Conservation (phyloP, 2,113 vertebrate genomes). For the Rana temporaria region DNA sequence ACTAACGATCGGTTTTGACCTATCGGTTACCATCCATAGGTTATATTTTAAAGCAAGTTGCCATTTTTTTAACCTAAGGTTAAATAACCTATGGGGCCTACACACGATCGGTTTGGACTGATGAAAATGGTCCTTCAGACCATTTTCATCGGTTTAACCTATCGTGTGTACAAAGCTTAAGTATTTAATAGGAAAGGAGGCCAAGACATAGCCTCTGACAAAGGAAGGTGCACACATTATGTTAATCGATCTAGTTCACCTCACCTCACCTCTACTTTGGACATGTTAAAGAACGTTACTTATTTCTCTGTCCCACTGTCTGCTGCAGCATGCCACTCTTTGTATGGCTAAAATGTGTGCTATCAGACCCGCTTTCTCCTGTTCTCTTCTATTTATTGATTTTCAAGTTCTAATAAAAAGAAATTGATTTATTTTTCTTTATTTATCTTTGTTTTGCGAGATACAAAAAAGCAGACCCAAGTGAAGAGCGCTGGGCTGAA, state of each 20-base stretch:
- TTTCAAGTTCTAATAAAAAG: slow-evolving; percentile 24
- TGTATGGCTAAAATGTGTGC: neutral
- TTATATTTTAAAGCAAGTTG: too few relatives aligned
- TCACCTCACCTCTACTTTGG: neutral
- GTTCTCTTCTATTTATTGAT: slow-evolving; percentile 30
- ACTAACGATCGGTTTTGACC: too few relatives aligned
- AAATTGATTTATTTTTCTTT: slow-evolving; percentile 16
- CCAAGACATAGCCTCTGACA: neutral
- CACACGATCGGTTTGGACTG: too few relatives aligned
- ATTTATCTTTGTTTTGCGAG: slow-evolving; percentile 17
- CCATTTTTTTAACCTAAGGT: too few relatives aligned
- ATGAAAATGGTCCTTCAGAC: too few relatives aligned
- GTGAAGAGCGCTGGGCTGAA: slow-evolving; percentile 28
- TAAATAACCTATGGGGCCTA: too few relatives aligned
- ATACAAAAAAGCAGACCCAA: slow-evolving; percentile 42
- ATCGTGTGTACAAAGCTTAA: too few relatives aligned
- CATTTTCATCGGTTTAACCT: too few relatives aligned
- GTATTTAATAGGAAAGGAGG: too few relatives aligned
- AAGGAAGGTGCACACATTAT: neutral
- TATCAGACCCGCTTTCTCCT: neutral
- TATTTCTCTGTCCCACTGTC: neutral
- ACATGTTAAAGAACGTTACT: neutral
- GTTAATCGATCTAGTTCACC: neutral
- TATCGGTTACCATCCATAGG: too few relatives aligned
- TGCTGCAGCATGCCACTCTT: neutral